Evolutionary conservation across 2,888 invertebrate genomes (phyloP), one percentile per base, ranked within the genome.

Genomic region (Beris morrisii): DNA sequence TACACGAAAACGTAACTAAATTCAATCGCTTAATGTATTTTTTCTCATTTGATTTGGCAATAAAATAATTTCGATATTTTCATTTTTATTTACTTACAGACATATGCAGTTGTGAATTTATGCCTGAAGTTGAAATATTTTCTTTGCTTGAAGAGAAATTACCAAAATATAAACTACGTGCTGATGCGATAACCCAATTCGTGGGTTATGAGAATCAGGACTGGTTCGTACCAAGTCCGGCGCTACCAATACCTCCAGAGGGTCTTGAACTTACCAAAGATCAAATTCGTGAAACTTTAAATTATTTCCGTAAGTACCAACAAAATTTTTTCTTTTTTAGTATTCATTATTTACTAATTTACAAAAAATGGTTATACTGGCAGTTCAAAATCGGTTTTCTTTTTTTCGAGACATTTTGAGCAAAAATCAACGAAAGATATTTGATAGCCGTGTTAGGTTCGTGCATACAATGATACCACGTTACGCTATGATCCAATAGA

Each of bases 41-140:
- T 12, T 48, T 15, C 4, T 15, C 1, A n/a, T n/a, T n/a, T n/a
- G n/a, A n/a, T n/a, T 13, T 48, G 45, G 45, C 3, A 1, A 45
- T 45, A 45, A 3, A 45, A 45, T 45, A n/a, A 12, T n/a, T 38
- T 38, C 38, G 38, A 38, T 7, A 38, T 7, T 38, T 38, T 38
- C 5, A 38, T 38, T 38, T 38, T 38, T 3, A 7, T 38, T 38
- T 15, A 67, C 74, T 85, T 84, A 69, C 87, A 95, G 95, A 95
- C 84, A 86, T 96, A 84, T 95, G 94, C 87, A 93, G 91, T 84
- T 90, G 89, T 82, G 93, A 90, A 81, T 90, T 94, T 82, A 86
- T 95, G 82, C 93, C 95, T 71, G 97, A 97, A 86, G 95, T 97
- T 77, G 96, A 97, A 84, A 93, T 97, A 77, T 91, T 97, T 82